A percentile compares a stretch with the other conserved stretches of the same genome.
phyloP scores from a whole-genome alignment of 2,888 invertebrate species.

The Chrysolina oricalcia region DNA sequence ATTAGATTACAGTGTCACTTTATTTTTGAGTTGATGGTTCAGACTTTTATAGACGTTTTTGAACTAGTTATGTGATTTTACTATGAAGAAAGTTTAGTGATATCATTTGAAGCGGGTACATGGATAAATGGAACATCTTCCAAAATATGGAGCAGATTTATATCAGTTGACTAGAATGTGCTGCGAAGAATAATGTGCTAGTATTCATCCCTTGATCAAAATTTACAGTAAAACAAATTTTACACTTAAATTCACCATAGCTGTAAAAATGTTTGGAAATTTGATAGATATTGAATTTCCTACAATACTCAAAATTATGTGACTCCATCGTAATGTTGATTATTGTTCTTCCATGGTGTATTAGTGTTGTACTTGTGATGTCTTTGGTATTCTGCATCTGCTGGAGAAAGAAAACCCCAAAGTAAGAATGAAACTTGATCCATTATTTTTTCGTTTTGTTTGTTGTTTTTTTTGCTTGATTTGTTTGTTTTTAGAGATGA shows the following conservation, averaged over 20 bases:
- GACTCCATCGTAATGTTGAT: conserved; percentile 54
- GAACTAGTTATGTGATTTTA: conserved; percentile 10
- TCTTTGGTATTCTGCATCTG: conserved; percentile 68
- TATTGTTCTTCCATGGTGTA: conserved; percentile 59
- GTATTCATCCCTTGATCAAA: not conserved
- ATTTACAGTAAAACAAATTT: not conserved
- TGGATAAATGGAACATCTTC: not conserved
- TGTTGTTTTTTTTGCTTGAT: conserved; percentile 36
- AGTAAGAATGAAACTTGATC: conserved; percentile 61
- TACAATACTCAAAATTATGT: conserved; percentile 33
- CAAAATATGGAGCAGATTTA: not conserved
- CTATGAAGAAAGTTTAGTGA: not conserved
- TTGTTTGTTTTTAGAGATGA: conserved; percentile 75
- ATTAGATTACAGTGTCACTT: not conserved
- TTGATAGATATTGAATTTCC: conserved; percentile 6
- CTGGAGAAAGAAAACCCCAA: conserved; percentile 68
- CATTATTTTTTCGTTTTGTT: conserved; percentile 24
- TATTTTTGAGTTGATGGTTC: not conserved
- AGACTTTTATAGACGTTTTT: not conserved
- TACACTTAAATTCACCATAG: conserved; percentile 23
- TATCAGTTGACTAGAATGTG: not conserved
- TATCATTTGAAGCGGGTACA: not conserved
- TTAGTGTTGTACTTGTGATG: conserved; percentile 64
- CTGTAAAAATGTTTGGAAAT: conserved; percentile 30
- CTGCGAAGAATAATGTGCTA: not conserved